phyloP scores from a whole-genome alignment of 1,140 invertebrate genomes.

The Drosophila neocordata region DNA sequence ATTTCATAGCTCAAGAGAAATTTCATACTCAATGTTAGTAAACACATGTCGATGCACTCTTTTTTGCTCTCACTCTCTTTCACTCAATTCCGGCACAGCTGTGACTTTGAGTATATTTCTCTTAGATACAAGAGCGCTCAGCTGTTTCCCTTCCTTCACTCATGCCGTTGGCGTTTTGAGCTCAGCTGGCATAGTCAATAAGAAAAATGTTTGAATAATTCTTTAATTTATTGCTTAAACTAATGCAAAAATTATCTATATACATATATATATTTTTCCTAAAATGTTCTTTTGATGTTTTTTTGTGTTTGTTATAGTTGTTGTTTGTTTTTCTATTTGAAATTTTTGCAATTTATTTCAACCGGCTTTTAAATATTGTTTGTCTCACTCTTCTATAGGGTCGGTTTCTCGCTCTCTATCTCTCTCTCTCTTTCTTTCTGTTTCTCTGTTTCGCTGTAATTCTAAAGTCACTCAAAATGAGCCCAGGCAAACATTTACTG shows the following conservation, averaged over 20 bases:
- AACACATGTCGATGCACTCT: background rate
- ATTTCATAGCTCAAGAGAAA: background rate
- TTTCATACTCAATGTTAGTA: background rate
- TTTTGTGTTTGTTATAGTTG: background rate
- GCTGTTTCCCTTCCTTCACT: background rate
- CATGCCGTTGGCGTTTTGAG: background rate
- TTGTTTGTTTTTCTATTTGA: no score
- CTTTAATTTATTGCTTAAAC: no score
- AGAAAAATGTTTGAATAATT: background rate
- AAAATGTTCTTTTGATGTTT: no score
- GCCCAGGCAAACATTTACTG: background rate
- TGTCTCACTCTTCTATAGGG: no score
- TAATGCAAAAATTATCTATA: background rate
- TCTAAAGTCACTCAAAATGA: constrained; percentile 4
- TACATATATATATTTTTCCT: no score
- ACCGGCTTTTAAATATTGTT: background rate
- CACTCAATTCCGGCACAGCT: constrained; percentile 1
- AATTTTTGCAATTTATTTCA: background rate
- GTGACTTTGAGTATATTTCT: background rate
- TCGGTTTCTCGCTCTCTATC: background rate
- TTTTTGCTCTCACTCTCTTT: background rate
- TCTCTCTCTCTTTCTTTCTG: background rate
- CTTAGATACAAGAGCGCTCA: background rate
- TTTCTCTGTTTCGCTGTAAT: background rate
- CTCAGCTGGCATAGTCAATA: constrained; percentile 1